A percentile compares a stretch with the other conserved stretches of the same genome.
Evolutionary conservation across 1,140 invertebrate genomes (phyloP).

Genomic region (Aleiodes sp.): DNA sequence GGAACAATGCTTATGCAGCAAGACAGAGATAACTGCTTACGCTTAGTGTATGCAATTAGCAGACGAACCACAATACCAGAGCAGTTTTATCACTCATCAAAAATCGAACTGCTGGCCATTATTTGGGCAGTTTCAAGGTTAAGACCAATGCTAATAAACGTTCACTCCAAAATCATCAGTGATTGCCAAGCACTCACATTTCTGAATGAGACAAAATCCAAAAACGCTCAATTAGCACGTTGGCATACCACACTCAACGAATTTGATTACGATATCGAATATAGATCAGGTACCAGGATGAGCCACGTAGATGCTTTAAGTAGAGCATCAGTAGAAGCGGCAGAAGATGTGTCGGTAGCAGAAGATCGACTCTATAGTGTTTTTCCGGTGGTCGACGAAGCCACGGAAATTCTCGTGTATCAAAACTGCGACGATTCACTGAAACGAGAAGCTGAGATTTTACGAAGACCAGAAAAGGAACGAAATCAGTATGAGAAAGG

Average conservation of each 20-base stretch:
- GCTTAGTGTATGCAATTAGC: constrained; percentile 43
- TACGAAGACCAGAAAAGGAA: no score
- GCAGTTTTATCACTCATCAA: constrained; percentile 56
- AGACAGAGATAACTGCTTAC: constrained; percentile 38
- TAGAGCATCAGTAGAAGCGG: constrained; percentile 38
- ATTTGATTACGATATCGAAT: constrained; percentile 46
- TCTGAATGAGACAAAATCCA: no score
- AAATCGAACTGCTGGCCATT: constrained; percentile 45
- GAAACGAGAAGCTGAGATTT: no score
- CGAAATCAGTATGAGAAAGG: no score
- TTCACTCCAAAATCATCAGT: constrained; percentile 45
- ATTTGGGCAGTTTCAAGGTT: constrained; percentile 54
- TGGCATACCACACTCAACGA: constrained; percentile 51
- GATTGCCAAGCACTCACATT: no score
- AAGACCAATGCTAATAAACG: constrained; percentile 50
- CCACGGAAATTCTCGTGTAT: no score
- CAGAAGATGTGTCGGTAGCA: constrained; percentile 33
- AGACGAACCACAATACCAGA: constrained; percentile 42
- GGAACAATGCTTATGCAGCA: constrained; percentile 49
- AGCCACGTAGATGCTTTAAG: constrained; percentile 57
- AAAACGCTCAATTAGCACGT: constrained; percentile 41
- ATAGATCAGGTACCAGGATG: constrained; percentile 47
- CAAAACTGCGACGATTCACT: no score
- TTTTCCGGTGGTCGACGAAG: no score
- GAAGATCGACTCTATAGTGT: no score